Percentiles rank a stretch among this genome's conserved stretches.
phyloP scores from a whole-genome alignment of 2,113 vertebrate species.

The Acinonyx jubatus region DNA sequence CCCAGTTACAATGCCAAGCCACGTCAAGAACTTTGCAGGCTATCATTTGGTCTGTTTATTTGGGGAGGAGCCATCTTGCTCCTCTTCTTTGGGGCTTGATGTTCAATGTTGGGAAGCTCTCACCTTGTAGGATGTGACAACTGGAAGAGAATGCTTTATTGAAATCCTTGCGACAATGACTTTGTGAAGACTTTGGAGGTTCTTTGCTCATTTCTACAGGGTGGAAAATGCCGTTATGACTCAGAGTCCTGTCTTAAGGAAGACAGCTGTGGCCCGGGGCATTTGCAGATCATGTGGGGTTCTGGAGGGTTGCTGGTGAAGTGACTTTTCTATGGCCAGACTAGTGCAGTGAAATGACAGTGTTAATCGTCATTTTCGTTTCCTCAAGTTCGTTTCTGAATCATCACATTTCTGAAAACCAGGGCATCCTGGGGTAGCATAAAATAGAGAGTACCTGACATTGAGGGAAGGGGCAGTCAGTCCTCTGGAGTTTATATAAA shows the following conservation, averaged over 20 bases:
- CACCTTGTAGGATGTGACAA: background rate
- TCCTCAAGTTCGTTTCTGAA: constrained; percentile 43
- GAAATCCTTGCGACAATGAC: background rate
- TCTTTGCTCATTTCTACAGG: background rate
- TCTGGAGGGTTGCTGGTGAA: background rate
- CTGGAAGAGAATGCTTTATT: background rate
- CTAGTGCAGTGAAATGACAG: background rate
- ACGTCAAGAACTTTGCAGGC: background rate
- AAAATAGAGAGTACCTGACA: background rate
- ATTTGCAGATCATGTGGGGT: background rate
- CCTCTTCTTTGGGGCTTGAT: background rate
- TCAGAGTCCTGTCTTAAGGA: background rate
- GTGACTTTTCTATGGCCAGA: background rate
- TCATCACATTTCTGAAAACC: background rate
- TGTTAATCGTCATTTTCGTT: background rate
- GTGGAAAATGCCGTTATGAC: background rate
- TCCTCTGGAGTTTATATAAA: background rate
- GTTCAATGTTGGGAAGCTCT: background rate
- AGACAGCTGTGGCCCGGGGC: background rate
- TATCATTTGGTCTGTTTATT: background rate
- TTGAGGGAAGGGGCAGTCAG: background rate
- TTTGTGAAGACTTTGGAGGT: background rate
- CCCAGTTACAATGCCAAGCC: background rate
- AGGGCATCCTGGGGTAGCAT: background rate
- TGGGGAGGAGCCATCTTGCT: background rate